Percentiles rank a stretch among this genome's conserved stretches.
Evolutionary conservation across 2,797 vertebrate species (phyloP).

Genomic region (Myripristis jacobus): DNA sequence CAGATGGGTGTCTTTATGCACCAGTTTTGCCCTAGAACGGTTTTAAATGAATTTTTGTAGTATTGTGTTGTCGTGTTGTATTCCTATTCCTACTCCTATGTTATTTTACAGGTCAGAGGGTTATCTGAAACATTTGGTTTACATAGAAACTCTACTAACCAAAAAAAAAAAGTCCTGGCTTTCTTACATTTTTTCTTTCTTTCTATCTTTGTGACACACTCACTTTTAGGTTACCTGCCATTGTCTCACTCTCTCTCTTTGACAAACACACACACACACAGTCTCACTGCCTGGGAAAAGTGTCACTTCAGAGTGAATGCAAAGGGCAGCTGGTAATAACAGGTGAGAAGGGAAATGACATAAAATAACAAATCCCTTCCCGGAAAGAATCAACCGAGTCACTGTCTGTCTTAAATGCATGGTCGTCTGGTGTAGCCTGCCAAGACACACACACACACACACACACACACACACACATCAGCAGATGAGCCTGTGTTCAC

Average conservation of each 20-base stretch:
- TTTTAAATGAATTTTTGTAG: too few species aligned
- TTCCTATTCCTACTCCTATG: too few species aligned
- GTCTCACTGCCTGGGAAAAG: conserved; percentile 35
- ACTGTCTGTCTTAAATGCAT: neutral
- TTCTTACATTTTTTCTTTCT: neutral
- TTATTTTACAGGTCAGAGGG: neutral
- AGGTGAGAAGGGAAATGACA: conserved; percentile 50
- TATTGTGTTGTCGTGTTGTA: too few species aligned
- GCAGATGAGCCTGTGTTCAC: neutral
- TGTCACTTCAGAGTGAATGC: conserved; percentile 22
- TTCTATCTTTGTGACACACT: neutral
- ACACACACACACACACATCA: neutral
- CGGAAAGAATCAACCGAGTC: neutral
- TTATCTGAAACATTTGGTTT: neutral
- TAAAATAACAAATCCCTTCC: neutral
- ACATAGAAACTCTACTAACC: too few species aligned
- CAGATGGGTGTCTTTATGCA: too few species aligned
- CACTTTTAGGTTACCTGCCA: neutral
- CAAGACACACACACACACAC: neutral
- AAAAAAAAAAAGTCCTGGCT: neutral
- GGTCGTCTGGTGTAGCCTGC: too few species aligned
- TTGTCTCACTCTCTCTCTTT: conserved; percentile 2
- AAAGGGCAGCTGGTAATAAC: conserved; percentile 58
- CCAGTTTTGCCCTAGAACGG: too few species aligned
- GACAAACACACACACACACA: neutral